Percentiles rank a stretch among this genome's conserved stretches.
Conservation (phyloP, 2,113 vertebrate genomes). For the Seriola aureovittata region DNA sequence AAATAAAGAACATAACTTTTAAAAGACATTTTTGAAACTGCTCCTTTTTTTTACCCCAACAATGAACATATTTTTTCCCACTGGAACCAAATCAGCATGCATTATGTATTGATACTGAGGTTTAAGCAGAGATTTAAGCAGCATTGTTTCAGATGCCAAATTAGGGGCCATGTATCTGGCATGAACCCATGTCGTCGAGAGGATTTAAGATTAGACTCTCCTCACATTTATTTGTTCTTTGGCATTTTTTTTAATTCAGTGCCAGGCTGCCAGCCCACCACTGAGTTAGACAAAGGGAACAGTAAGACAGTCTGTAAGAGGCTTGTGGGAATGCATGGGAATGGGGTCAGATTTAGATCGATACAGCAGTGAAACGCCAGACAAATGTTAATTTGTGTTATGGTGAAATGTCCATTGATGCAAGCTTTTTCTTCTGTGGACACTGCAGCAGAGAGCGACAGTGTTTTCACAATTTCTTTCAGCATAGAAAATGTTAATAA, state of each 20-base stretch:
- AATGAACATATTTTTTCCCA: not conserved
- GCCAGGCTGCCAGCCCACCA: conserved; percentile 45
- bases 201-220: conserved; percentile 46
- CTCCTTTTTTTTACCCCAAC: conserved; percentile 7
- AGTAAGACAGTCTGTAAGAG: conserved; percentile 47
- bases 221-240: conserved; percentile 57
- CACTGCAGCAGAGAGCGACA: not conserved
- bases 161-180: conserved; percentile 50
- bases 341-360: conserved; percentile 64
- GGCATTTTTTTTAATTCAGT: conserved; percentile 41
- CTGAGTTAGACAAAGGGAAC: conserved; percentile 56
- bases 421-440: not conserved
- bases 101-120: not conserved
- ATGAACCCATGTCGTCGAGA: conserved; percentile 15
- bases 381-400: conserved; percentile 34
- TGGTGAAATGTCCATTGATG: conserved; percentile 26
- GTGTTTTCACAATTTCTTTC: not conserved
- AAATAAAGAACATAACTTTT: conserved; percentile 75
- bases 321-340: conserved; percentile 63
- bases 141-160: conserved; percentile 48
- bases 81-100: conserved; percentile 2
- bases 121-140: conserved; percentile 19
- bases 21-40: conserved; percentile 23
- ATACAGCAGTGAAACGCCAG: conserved; percentile 38
- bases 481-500: not conserved